phyloP scores from a whole-genome alignment of 2,113 vertebrate species.

The Pampusana beccarii region DNA sequence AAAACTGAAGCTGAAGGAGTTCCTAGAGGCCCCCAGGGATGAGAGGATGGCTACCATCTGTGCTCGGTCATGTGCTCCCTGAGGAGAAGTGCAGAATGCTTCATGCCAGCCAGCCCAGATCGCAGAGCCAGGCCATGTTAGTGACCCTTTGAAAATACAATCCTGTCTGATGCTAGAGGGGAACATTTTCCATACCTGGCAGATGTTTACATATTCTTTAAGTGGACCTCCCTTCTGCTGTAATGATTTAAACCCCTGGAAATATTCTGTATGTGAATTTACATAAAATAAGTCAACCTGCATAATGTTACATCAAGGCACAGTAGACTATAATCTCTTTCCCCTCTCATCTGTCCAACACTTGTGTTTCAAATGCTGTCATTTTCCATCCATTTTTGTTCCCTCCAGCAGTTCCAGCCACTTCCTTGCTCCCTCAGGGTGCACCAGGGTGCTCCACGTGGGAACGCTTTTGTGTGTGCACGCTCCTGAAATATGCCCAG shows the following conservation, averaged over 20 bases:
- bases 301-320: not conserved
- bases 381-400: not conserved
- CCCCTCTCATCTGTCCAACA: not conserved
- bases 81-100: not conserved
- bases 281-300: not conserved
- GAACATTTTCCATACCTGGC: not conserved
- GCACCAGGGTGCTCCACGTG: accelerated
- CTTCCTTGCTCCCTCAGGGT: not conserved
- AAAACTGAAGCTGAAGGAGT: not conserved
- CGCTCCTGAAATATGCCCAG: not conserved
- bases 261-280: not conserved
- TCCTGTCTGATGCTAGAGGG: not conserved
- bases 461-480: not conserved
- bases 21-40: not conserved
- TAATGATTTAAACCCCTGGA: not conserved
- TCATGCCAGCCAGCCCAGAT: not conserved
- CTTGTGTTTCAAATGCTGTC: not conserved
- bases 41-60: not conserved
- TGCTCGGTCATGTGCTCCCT: not conserved
- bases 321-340: not conserved
- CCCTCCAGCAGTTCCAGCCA: not conserved
- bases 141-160: not conserved
- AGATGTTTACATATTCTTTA: not conserved
- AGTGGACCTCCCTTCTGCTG: not conserved
- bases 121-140: not conserved